Conservation (phyloP, 2,888 invertebrate species). For the Meiosimyza decipiens region DNA sequence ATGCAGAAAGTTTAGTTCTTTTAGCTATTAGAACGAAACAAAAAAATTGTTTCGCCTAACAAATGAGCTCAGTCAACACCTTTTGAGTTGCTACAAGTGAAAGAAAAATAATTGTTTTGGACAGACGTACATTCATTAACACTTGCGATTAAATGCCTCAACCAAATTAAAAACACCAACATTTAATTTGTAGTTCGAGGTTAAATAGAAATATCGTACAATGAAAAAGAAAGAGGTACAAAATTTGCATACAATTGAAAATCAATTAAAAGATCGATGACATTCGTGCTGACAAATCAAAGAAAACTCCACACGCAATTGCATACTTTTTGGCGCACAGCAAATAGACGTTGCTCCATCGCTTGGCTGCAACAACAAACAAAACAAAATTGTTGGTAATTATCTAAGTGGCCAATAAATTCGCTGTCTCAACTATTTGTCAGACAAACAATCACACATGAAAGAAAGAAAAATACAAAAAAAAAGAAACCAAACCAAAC, state of each 20-base stretch:
- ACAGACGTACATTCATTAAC: conserved; percentile 21
- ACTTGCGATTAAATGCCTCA: conserved; percentile 32
- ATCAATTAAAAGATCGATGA: conserved; percentile 43
- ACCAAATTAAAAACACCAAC: conserved; percentile 32
- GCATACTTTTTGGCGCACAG: conserved; percentile 18
- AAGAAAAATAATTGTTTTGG: conserved; percentile 12
- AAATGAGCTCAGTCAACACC: conserved; percentile 43
- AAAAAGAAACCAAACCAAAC: conserved; percentile 11
- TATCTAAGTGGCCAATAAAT: conserved; percentile 67
- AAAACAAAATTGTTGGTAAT: conserved; percentile 49
- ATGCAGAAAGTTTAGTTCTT: not conserved
- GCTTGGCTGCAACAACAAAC: not conserved
- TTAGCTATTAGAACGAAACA: no score
- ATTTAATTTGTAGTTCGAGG: not conserved
- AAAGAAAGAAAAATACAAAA: conserved; percentile 32
- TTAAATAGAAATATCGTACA: conserved; percentile 49
- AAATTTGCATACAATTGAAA: conserved; percentile 54
- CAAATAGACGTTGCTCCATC: not conserved
- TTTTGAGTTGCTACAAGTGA: conserved; percentile 2
- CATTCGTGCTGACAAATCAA: conserved; percentile 14
- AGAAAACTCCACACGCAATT: conserved; percentile 28
- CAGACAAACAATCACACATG: conserved; percentile 51
- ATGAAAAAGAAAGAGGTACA: conserved; percentile 45
- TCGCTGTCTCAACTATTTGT: conserved; percentile 67
- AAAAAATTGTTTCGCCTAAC: conserved; percentile 14